Percentiles rank a stretch among this genome's conserved stretches.
Conservation (phyloP, 2,797 vertebrate species). For the Oreortyx pictus region DNA sequence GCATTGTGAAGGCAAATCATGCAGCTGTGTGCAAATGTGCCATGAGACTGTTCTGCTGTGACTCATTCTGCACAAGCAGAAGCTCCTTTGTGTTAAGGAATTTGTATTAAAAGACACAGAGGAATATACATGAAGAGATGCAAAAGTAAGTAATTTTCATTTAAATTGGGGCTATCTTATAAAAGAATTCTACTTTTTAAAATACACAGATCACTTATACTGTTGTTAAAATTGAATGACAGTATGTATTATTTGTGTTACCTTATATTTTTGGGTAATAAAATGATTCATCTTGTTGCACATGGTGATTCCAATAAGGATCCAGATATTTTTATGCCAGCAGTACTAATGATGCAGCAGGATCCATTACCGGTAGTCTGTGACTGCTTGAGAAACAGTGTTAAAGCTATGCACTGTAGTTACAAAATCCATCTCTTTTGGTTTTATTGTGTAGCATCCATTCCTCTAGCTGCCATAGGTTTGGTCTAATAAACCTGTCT, state of each 20-base stretch:
- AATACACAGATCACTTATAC: neutral
- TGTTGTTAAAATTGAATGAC: neutral
- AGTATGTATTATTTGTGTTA: neutral
- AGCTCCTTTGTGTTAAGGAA: neutral
- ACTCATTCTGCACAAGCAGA: neutral
- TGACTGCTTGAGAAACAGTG: neutral
- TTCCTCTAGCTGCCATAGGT: neutral
- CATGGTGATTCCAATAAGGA: neutral
- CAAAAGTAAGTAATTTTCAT: slow-evolving; percentile 9
- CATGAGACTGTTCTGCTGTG: neutral
- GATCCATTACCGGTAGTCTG: neutral
- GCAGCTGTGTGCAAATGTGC: neutral
- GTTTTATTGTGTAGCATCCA: neutral
- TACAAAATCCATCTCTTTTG: fast-evolving
- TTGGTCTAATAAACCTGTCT: neutral
- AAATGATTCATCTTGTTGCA: neutral
- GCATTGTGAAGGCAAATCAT: neutral
- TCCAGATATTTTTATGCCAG: neutral
- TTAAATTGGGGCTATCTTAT: neutral
- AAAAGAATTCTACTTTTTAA: neutral
- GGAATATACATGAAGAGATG: neutral
- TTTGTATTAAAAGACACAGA: neutral
- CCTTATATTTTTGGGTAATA: neutral
- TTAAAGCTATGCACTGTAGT: neutral
- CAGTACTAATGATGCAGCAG: neutral